These are phyloP conservation scores for Drosophila colorata DNA, from an alignment of 2,888 invertebrate genomes.

Conservation along the genomic window DNA sequence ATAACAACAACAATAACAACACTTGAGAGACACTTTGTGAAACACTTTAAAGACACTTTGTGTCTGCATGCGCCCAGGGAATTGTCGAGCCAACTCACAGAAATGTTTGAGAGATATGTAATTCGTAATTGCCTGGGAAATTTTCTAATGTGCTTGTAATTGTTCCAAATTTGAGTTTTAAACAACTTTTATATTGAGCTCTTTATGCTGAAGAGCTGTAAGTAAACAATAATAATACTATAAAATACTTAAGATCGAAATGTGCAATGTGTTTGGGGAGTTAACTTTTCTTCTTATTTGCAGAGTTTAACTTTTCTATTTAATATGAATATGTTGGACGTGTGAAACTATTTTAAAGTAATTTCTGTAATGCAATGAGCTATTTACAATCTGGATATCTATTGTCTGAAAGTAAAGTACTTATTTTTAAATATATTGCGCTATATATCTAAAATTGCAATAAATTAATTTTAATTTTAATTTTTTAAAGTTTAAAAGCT, in stretches of 20 bases:
- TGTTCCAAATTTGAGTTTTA: slow-evolving; percentile 46
- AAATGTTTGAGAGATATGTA: slow-evolving; percentile 21
- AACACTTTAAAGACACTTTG: slow-evolving; percentile 28
- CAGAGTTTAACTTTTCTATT: background rate
- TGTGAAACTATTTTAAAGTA: too few relatives aligned
- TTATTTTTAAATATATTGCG: too few relatives aligned
- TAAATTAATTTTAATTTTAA: too few relatives aligned
- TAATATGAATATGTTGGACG: background rate
- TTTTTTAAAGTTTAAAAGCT: too few relatives aligned
- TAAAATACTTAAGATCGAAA: background rate
- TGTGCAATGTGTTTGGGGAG: background rate
- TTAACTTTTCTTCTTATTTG: background rate
- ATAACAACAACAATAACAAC: slow-evolving; percentile 26
- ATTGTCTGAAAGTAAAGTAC: too few relatives aligned
- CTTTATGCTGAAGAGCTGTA: slow-evolving; percentile 17
- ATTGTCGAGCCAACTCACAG: slow-evolving; percentile 42
- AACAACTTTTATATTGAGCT: slow-evolving; percentile 37
- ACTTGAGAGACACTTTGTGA: slow-evolving; percentile 45
- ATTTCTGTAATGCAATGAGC: too few relatives aligned
- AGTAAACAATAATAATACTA: slow-evolving; percentile 4
- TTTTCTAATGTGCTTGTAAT: slow-evolving; percentile 39
- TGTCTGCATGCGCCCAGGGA: slow-evolving; percentile 39
- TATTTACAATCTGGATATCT: too few relatives aligned
- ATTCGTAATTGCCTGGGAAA: slow-evolving; percentile 19
- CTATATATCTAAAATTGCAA: too few relatives aligned